phyloP scores from a whole-genome alignment of 2,113 vertebrate genomes.

The Regulus satrapa region DNA sequence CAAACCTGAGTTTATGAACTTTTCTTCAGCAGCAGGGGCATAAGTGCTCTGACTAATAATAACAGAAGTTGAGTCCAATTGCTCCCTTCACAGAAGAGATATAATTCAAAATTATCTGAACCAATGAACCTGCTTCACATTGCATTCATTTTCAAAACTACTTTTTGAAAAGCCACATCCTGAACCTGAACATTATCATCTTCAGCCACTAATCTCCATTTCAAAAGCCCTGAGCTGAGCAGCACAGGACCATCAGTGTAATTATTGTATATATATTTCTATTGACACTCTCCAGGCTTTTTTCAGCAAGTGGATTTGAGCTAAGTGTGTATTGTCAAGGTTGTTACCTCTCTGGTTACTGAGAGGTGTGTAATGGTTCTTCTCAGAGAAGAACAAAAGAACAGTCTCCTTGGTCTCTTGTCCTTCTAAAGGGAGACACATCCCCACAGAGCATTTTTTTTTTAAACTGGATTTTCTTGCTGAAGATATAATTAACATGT shows the following conservation, averaged over 20 bases:
- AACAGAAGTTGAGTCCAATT: constrained; percentile 2
- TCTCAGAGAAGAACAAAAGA: not conserved
- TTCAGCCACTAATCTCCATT: constrained; percentile 3
- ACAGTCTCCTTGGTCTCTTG: not conserved
- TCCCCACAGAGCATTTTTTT: not conserved
- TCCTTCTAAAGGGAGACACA: not conserved
- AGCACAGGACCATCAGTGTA: not conserved
- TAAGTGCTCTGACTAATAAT: constrained; percentile 1
- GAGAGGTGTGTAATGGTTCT: not conserved
- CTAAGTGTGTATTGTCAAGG: not conserved
- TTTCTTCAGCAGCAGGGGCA: not conserved
- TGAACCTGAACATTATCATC: not conserved
- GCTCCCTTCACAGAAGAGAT: not conserved
- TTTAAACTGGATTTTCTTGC: constrained; percentile 8
- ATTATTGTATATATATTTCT: not conserved
- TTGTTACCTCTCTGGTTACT: not conserved
- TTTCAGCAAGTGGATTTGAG: not conserved
- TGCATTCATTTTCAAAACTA: constrained; percentile 11
- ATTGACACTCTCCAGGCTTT: not conserved
- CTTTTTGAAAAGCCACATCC: not conserved
- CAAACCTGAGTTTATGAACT: constrained; percentile 28
- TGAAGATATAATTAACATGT: constrained; percentile 28
- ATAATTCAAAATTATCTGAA: constrained; percentile 35
- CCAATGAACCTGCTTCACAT: not conserved
- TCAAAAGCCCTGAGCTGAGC: not conserved